Base-by-base conservation (phyloP, 2,113 vertebrate genomes). In the Rhinichthys klamathensis region DNA sequence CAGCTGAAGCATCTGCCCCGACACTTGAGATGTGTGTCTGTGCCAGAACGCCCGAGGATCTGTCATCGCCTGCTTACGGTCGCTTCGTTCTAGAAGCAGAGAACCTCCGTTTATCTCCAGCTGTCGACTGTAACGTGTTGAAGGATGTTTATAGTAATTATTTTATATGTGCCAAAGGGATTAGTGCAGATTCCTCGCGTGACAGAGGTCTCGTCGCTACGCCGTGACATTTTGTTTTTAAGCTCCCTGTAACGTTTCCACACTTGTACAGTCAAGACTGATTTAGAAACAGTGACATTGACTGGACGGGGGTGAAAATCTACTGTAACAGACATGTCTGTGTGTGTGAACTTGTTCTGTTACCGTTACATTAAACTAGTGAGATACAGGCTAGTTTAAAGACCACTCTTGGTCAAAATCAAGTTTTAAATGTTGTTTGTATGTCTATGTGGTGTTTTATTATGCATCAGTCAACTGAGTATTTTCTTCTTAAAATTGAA, bases 21-120 rank as follows among this genome's bases (percentile, higher is more conserved):
- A 89, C 84, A 93, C 89, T 85, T 83, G 90, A 93, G 91, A 88
- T 54, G 78, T 58, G 51, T 11, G 18, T 58, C 54, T 76, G 73
- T 32, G 63, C n/a, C 72, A 41, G 82, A 30, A 51, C 56, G 46
- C 69, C 83, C 85, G 76, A 82, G 56, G 79, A 54, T 51, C 61
- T 74, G 58, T 82, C 88, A 51, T 79, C 83, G 80, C 25, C 82
- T 70, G 44, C 41, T 61, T 72, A 73, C 5, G 12, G 18, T 6
- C 35, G 49, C 46, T 30, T 77, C 21, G 18, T 12, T 85, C 73
- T 9, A 56, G 32, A n/a, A 54, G 12, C 30, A 16, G 58, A 9
- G 18, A 69, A 73, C 63, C 83, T 72, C 25, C 23, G 30, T 32
- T 6, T 32, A 4, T 65, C 69, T 76, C 67, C 49, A 80, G 16